Evolutionary conservation across 2,888 invertebrate species (phyloP).

Genomic region (Rhingia rostrata): DNA sequence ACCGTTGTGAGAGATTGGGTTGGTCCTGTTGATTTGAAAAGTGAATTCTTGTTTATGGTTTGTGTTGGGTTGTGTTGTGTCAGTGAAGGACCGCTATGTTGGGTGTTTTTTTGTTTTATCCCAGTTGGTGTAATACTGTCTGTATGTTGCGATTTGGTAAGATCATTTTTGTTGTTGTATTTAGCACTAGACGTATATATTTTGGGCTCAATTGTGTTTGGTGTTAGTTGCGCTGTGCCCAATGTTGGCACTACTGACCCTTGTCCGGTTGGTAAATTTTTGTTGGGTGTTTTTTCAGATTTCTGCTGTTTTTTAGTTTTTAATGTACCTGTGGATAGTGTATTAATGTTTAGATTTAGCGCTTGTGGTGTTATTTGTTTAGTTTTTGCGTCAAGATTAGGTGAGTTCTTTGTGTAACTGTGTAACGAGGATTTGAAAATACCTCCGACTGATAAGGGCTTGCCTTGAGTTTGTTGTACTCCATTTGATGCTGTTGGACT

Average conservation of each 20-base stretch:
- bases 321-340: neutral
- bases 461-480: neutral
- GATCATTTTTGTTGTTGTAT: neutral
- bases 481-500: neutral
- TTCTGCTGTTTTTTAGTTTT: conserved; percentile 23
- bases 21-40: too few species aligned
- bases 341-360: conserved; percentile 26
- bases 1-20: too few species aligned
- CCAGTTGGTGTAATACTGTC: neutral
- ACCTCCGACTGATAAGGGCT: neutral
- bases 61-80: too few species aligned
- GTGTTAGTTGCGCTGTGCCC: neutral
- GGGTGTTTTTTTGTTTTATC: too few species aligned
- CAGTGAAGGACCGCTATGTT: too few species aligned
- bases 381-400: neutral
- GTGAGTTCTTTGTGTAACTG: neutral
- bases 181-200: neutral
- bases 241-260: neutral
- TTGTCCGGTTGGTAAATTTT: too few species aligned
- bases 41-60: too few species aligned
- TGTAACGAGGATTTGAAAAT: neutral
- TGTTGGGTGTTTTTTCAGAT: too few species aligned
- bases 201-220: neutral
- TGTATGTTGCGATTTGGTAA: neutral
- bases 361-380: conserved; percentile 9